Evolutionary conservation across 2,888 invertebrate genomes (phyloP).

Genomic region (Congeria kusceri): DNA sequence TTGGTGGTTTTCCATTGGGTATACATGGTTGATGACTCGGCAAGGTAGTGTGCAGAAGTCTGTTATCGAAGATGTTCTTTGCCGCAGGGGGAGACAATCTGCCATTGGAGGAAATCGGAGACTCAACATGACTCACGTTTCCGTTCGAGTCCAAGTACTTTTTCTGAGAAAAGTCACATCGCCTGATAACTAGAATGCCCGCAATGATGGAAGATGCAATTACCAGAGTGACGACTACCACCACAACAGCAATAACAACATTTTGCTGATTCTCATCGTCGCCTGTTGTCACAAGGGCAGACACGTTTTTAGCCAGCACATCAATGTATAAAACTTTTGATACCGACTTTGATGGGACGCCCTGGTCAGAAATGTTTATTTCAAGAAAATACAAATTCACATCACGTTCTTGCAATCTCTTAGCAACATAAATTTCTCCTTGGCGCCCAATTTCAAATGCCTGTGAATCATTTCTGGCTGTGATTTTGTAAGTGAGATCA

Average conservation of each 20-base stretch:
- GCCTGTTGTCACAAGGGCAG: conserved; percentile 32
- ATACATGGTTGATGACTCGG: too few relatives aligned
- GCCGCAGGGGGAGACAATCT: too few relatives aligned
- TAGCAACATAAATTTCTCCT: conserved; percentile 63
- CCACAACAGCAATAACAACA: conserved; percentile 74
- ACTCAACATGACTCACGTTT: neutral
- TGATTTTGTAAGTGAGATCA: conserved; percentile 68
- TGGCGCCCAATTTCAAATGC: conserved; percentile 66
- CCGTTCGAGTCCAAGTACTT: neutral
- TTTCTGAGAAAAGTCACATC: neutral
- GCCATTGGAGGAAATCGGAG: too few relatives aligned
- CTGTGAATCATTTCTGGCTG: conserved; percentile 67
- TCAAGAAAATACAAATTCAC: conserved; percentile 66
- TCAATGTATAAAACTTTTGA: conserved; percentile 61
- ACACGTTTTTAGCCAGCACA: conserved; percentile 66
- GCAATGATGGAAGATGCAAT: conserved; percentile 53
- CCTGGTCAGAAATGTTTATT: conserved; percentile 73
- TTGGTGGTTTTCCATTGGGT: too few relatives aligned
- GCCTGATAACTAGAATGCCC: too few relatives aligned
- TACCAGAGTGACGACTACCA: conserved; percentile 74
- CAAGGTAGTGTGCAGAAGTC: too few relatives aligned
- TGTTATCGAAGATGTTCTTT: too few relatives aligned
- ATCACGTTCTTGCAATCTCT: conserved; percentile 58
- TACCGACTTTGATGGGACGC: conserved; percentile 59
- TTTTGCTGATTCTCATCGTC: conserved; percentile 59